Percentiles rank a stretch among this genome's conserved stretches.
phyloP scores from a whole-genome alignment of 1,140 invertebrate genomes.

The Drosophila punjabiensis region DNA sequence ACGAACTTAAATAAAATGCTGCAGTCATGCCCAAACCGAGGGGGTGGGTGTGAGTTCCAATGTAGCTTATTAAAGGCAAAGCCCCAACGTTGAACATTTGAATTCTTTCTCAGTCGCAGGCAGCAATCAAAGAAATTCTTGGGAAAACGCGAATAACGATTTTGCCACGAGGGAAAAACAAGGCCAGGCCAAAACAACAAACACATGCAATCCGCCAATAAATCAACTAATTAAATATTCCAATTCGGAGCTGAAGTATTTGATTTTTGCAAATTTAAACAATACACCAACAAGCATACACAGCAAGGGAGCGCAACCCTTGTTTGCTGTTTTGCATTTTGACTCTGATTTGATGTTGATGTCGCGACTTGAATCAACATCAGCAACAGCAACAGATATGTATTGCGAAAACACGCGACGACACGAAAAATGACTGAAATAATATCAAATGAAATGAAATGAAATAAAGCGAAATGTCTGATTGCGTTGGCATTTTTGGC shows the following conservation, averaged over 20 bases:
- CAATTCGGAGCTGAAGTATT: slow-evolving; percentile 57
- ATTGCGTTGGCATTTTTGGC: slow-evolving; percentile 63
- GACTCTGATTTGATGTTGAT: slow-evolving; percentile 69
- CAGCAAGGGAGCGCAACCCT: slow-evolving; percentile 29
- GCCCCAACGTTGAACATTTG: slow-evolving; percentile 7
- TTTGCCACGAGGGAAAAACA: slow-evolving; percentile 33
- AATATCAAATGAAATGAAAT: slow-evolving; percentile 55
- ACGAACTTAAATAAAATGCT: slow-evolving; percentile 4
- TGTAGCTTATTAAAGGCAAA: slow-evolving; percentile 13
- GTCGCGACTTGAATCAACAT: slow-evolving; percentile 73
- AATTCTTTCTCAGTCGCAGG: background rate
- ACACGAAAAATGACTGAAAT: slow-evolving; percentile 62
- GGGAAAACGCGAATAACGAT: slow-evolving; percentile 23
- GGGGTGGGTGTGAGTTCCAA: background rate
- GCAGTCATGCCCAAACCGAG: background rate
- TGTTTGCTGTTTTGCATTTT: slow-evolving; percentile 35
- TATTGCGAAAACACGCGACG: slow-evolving; percentile 49
- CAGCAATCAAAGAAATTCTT: slow-evolving; percentile 32
- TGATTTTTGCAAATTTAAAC: slow-evolving; percentile 74
- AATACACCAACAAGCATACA: slow-evolving; percentile 15
- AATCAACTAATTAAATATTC: slow-evolving; percentile 78
- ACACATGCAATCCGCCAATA: slow-evolving; percentile 55
- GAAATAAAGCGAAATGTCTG: slow-evolving; percentile 65
- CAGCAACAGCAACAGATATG: slow-evolving; percentile 42
- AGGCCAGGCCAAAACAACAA: slow-evolving; percentile 10